phyloP scores from a whole-genome alignment of 2,888 invertebrate species.

The Synanthedon formicaeformis region DNA sequence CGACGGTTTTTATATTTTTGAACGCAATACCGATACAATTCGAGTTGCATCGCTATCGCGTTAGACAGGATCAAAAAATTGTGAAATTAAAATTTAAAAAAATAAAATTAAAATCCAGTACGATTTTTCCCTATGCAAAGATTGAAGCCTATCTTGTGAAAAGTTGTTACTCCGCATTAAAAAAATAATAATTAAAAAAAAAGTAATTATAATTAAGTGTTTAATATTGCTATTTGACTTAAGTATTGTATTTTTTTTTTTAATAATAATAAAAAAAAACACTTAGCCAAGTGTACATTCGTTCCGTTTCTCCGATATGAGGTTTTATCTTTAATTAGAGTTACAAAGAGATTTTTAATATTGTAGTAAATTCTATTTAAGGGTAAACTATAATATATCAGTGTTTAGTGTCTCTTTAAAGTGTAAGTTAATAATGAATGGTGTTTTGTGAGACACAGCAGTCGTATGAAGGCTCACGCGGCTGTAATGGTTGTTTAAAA shows the following conservation, averaged over 20 bases:
- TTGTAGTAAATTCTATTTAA: slow-evolving; percentile 36
- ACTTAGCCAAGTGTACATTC: slow-evolving; percentile 6
- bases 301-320: background rate
- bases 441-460: slow-evolving; percentile 17
- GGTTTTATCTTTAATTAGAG: slow-evolving; percentile 20
- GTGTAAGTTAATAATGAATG: slow-evolving; percentile 8
- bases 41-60: slow-evolving; percentile 10
- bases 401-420: slow-evolving; percentile 29
- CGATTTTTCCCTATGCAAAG: slow-evolving; percentile 8
- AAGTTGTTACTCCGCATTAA: slow-evolving; percentile 46
- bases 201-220: slow-evolving; percentile 49
- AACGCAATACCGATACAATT: slow-evolving; percentile 10
- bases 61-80: slow-evolving; percentile 19
- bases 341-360: slow-evolving; percentile 41
- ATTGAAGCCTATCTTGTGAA: slow-evolving; percentile 20
- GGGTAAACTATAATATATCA: slow-evolving; percentile 26
- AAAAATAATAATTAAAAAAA: slow-evolving; percentile 16
- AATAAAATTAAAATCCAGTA: slow-evolving; percentile 5
- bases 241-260: slow-evolving; percentile 36
- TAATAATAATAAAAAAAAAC: slow-evolving; percentile 21
- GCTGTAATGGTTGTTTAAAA: slow-evolving; percentile 30
- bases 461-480: slow-evolving; percentile 17
- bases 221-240: slow-evolving; percentile 26
- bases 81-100: background rate
- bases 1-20: slow-evolving; percentile 39